Evolutionary conservation across 2,113 vertebrate species (phyloP), one percentile per base, ranked within the genome.

Genomic region (Pundamilia nyererei): DNA sequence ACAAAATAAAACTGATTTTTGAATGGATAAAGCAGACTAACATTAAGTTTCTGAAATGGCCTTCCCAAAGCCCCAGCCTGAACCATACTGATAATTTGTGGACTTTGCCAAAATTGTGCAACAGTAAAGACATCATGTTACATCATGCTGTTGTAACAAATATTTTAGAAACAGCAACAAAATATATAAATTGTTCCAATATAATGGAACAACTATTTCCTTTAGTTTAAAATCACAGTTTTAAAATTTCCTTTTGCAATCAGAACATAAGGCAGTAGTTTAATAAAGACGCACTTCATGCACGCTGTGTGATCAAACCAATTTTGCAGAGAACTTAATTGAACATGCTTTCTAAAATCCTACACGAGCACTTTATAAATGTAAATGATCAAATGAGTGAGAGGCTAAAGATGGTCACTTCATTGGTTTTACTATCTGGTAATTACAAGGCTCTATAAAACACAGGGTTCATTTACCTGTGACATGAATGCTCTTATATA

Each of bases 401-500:
- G 84, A 72, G 75, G 85, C 54, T 80, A 68, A 89, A 86, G 83
- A 87, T 21, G 35, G 79, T 83, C 87, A 79, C 79, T 80, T 88
- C 54, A 89, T 49, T 82, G 86, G 82, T 83, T 81, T 91, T 87
- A 86, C 89, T 35, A 51, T 83, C 55, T 42, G 19, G 7, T 81
- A 86, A 84, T 93, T 82, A 93, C 83, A 83, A 81, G 33, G 51
- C 79, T 87, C 87, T 24, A 93, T 91, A 86, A 89, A 90, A 86
- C 65, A 15, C 84, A 83, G 45, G 80, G 84, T 77, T 88, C 75
- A 91, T 88, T 82, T 55, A 89, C 89, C 88, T 86, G 82, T 88
- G 91, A 92, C 93, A 86, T 15, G 33, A 87, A 80, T n/a, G 87
- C 84, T 83, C 79, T 89, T 85, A 86, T 88, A 85, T 91, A 91